phyloP scores from a whole-genome alignment of 35 echinoderm and acorn worm species.

The Apostichopus parvimensis region DNA sequence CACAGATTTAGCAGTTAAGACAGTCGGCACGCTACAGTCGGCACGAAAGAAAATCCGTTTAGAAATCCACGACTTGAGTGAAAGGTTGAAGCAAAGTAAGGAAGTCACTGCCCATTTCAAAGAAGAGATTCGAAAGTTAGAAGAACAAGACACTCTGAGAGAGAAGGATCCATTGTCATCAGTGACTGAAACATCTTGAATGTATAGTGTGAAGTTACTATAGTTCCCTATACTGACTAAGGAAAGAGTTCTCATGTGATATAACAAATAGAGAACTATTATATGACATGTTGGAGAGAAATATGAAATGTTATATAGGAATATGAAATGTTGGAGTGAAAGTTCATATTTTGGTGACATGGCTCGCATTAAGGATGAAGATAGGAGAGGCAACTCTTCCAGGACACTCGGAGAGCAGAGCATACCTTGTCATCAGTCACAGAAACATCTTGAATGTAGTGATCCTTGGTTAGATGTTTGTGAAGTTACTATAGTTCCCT shows the following conservation, averaged over 20 bases:
- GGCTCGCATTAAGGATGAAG: too few species aligned
- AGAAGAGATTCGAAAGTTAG: slow-evolving; percentile 90
- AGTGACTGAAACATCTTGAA: not conserved
- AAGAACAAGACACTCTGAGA: slow-evolving; percentile 76
- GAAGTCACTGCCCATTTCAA: slow-evolving; percentile 91
- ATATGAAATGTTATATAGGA: not conserved
- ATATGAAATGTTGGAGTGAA: not conserved
- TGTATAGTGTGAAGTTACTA: not conserved
- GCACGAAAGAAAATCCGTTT: slow-evolving; percentile 93
- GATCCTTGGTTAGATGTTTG: not conserved
- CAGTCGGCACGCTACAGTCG: slow-evolving; percentile 76
- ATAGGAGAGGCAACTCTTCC: not conserved
- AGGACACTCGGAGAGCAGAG: slow-evolving; percentile 66
- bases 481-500: not conserved
- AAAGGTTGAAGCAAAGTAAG: slow-evolving; percentile 95
- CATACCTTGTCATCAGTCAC: not conserved
- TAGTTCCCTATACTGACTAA: not conserved
- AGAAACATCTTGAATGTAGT: not conserved
- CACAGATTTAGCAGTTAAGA: slow-evolving; percentile 79
- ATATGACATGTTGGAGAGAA: not conserved
- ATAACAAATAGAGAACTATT: not conserved
- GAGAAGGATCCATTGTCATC: slow-evolving; percentile 48
- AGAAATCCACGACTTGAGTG: slow-evolving; percentile 94
- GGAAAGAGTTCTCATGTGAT: not conserved
- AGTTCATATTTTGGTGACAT: not conserved